A percentile compares a stretch with the other conserved stretches of the same genome.
Conservation (phyloP, 1,140 invertebrate species). For the Zaprionus inermis region DNA sequence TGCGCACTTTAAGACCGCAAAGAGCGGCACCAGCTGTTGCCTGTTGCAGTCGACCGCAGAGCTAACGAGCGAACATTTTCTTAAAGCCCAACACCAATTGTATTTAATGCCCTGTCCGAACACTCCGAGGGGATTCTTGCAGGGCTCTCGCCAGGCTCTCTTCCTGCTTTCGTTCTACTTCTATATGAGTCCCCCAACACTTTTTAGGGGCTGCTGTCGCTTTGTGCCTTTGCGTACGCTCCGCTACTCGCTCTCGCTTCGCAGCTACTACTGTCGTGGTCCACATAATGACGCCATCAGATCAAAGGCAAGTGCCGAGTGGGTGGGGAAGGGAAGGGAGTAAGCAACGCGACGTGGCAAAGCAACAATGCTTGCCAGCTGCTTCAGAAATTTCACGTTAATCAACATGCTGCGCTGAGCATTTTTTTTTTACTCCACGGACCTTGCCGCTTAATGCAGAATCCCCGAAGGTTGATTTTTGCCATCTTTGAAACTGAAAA, state of each 20-base stretch:
- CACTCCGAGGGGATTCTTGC: slow-evolving; percentile 49
- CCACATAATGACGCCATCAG: slow-evolving; percentile 60
- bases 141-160: slow-evolving; percentile 30
- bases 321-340: neutral
- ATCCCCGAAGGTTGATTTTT: slow-evolving; percentile 71
- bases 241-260: slow-evolving; percentile 2
- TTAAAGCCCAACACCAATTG: slow-evolving; percentile 61
- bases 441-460: slow-evolving; percentile 24
- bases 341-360: no score
- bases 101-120: slow-evolving; percentile 71
- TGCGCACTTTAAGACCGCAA: slow-evolving; percentile 57
- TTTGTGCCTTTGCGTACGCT: slow-evolving; percentile 63
- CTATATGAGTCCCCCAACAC: slow-evolving; percentile 40
- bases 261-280: slow-evolving; percentile 52
- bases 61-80: slow-evolving; percentile 61
- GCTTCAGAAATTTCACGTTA: slow-evolving; percentile 51
- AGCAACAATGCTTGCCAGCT: slow-evolving; percentile 49
- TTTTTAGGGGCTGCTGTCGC: slow-evolving; percentile 46
- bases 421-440: slow-evolving; percentile 36
- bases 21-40: slow-evolving; percentile 60
- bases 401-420: slow-evolving; percentile 45
- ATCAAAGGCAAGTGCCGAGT: slow-evolving; percentile 65
- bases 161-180: neutral
- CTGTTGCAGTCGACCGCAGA: slow-evolving; percentile 26
- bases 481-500: slow-evolving; percentile 48